Base-by-base conservation (phyloP, 2,113 vertebrate genomes). In the Desmodus rotundus region DNA sequence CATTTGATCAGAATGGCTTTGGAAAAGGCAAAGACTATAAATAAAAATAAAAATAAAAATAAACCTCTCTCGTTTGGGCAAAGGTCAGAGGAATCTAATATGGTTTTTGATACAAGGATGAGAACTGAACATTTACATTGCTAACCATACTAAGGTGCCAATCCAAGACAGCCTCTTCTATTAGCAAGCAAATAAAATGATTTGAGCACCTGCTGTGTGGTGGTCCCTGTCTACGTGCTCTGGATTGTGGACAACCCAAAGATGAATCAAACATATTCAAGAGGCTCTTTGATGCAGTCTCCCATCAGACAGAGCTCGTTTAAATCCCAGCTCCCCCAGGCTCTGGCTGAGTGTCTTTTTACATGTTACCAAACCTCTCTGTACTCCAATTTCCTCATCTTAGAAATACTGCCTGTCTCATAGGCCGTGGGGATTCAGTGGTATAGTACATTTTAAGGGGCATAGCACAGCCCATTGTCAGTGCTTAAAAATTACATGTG, bases 191-290 rank as follows among this genome's bases (percentile, higher is more conserved):
- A 16, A 31, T 24, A 68, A 68, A 10, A 47, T 24, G 11, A 16
- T 50, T 26, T 19, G 17, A 36, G 38, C 26, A 22, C 24, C 50
- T 15, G 38, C 52, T 28, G 0, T 38, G 26, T n/a, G 7, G 12
- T 13, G 24, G 36, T 7, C 67, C 14, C 4, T 17, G 15, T 28
- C 19, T 52, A 2, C 2, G 16, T 52, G 84, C 16, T 28, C 0
- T 68, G 10, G 36, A 15, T 12, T 4, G 14, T 31, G 15, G 31
- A 15, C 8, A n/a, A 36, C 14, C 22, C 50, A 43, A 31, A 45
- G 50, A 11, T 4, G 17, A 28, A 19, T 33, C 41, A 33, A 12
- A 33, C 16, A 50, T 3, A 1, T 8, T 13, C 0, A 0, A 24
- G 24, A 28, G 41, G 12, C 52, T 43, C 7, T 36, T 45, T 4